Base-by-base conservation (phyloP, 2,113 vertebrate genomes). In the Microtus oregoni region DNA sequence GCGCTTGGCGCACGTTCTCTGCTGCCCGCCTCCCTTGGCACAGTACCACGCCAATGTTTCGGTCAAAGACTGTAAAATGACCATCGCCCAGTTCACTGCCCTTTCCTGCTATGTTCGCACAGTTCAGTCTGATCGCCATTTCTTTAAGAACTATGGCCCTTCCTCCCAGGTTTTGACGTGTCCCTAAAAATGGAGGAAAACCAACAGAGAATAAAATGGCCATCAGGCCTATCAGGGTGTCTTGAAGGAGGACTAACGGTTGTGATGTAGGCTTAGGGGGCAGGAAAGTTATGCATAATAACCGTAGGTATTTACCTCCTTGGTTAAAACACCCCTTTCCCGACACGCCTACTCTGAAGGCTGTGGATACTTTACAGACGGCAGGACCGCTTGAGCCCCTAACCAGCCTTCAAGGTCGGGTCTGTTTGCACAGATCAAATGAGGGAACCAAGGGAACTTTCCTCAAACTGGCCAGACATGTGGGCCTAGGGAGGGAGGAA, bases 1-100 rank as follows among this genome's bases (percentile, higher is more conserved):
- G 15, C 13, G 28, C 35, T 41, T 7, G 35, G 32, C 52, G 0
- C 20, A 3, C 3, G 0, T 58, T 58, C 52, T 35, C 52, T n/a
- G 20, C 14, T 9, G 1, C 77, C 1, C 11, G 2, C 52, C 79
- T 38, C 52, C 20, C 52, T 26, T 82, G 79, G 81, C 13, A 28
- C 41, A 44, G 73, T 1, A 3, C 13, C n/a, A 30, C 24, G 9
- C 9, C n/a, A 44, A 24, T 3, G 24, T 19, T 17, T 63, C 24
- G 28, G 15, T 14, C 55, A 9, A 63, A 8, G 35, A 61, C 22
- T 47, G 41, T 47, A 67, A 28, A 67, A 32, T 67, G 22, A 15
- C 81, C 11, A 41, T 5, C n/a, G 15, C 24, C 14, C 7, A 15
- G 17, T 14, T 55, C 78, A 7, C 35, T 85, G 82, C 26, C 61